Conservation (phyloP, 2,888 invertebrate species). For the Euplagia quadripunctaria region DNA sequence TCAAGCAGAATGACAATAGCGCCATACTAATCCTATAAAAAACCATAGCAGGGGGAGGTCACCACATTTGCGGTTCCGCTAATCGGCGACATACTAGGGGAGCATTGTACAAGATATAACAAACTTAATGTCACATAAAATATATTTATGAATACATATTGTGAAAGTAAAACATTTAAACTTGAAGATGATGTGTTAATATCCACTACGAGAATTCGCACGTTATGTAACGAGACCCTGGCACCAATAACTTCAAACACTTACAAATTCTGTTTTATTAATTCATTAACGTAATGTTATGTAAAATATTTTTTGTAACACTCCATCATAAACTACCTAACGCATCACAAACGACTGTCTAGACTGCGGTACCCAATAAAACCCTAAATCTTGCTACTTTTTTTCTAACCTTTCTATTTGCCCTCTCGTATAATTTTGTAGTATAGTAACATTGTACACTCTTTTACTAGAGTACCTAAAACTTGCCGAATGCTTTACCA, state of each 20-base stretch:
- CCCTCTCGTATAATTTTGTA: no score
- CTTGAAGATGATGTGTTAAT: slow-evolving; percentile 14
- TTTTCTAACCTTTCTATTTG: neutral
- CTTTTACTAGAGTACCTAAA: no score
- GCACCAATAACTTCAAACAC: slow-evolving; percentile 11
- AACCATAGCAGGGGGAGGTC: no score
- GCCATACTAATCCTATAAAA: no score
- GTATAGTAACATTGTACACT: no score
- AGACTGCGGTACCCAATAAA: neutral
- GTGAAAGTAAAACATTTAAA: slow-evolving; percentile 9
- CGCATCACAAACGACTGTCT: neutral
- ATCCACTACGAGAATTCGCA: neutral
- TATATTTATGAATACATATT: neutral
- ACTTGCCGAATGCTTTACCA: no score
- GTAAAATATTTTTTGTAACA: slow-evolving; percentile 23
- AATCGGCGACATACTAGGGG: neutral
- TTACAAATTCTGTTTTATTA: slow-evolving; percentile 23
- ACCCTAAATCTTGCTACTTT: no score
- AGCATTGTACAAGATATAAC: neutral
- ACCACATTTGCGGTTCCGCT: neutral
- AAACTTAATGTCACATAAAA: neutral
- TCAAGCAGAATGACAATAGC: no score
- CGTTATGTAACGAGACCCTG: slow-evolving; percentile 15
- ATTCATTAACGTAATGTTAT: slow-evolving; percentile 27
- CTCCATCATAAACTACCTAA: slow-evolving; percentile 16